A percentile compares a stretch with the other conserved stretches of the same genome.
Conservation (phyloP, 2,888 invertebrate species). For the Candidula unifasciata region DNA sequence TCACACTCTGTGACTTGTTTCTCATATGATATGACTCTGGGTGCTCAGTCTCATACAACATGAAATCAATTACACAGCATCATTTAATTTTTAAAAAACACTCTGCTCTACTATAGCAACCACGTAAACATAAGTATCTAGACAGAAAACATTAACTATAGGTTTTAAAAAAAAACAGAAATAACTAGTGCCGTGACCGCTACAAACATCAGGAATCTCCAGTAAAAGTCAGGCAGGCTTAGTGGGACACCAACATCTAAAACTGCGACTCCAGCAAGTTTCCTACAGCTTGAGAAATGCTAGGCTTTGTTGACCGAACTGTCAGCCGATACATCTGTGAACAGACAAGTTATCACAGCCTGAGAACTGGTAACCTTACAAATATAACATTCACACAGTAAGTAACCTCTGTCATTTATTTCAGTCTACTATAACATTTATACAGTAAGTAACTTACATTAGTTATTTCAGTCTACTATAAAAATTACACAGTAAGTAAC, state of each 20-base stretch:
- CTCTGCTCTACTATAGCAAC: constrained; percentile 4
- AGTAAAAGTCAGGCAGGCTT: not conserved
- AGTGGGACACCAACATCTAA: constrained; percentile 79
- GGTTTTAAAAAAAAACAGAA: not conserved
- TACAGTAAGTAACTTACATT: no score
- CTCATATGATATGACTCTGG: no score
- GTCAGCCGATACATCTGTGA: constrained; percentile 99
- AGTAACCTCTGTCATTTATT: no score
- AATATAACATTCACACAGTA: no score
- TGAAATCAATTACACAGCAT: not conserved
- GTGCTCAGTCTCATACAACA: no score
- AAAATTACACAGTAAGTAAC: no score
- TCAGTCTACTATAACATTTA: no score
- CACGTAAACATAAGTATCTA: not conserved
- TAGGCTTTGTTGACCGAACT: constrained; percentile 96
- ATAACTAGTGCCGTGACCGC: not conserved
- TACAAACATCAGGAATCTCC: not conserved
- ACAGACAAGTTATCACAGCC: not conserved
- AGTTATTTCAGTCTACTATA: no score
- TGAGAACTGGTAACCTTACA: no score
- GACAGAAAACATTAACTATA: not conserved
- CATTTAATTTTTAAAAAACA: not conserved
- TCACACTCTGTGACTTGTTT: no score
- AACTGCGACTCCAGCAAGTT: constrained; percentile 96
- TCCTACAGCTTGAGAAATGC: constrained; percentile 94